These are phyloP conservation scores for Apocheima hispidaria DNA, from an alignment of 2,888 invertebrate species.

Conservation along the genomic window DNA sequence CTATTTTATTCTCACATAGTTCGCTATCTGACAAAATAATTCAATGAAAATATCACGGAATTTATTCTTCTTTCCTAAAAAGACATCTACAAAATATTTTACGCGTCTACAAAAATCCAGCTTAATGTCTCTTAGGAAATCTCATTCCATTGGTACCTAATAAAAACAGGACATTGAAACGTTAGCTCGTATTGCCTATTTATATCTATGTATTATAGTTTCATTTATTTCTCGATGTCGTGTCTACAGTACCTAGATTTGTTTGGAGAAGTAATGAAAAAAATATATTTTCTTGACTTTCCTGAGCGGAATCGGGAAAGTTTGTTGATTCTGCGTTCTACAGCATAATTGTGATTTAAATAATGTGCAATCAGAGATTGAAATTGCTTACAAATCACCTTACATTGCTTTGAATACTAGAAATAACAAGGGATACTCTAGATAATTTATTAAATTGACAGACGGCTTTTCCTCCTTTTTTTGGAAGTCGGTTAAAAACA, in stretches of 20 bases:
- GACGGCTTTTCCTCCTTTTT: no score
- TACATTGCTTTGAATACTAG: not conserved
- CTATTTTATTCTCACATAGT: no score
- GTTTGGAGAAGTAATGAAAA: slow-evolving; percentile 15
- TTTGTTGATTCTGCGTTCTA: not conserved
- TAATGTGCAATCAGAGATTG: not conserved
- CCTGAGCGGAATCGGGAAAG: not conserved
- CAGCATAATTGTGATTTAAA: not conserved
- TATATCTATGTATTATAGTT: no score
- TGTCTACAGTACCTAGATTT: slow-evolving; percentile 1
- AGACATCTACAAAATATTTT: no score
- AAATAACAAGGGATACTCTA: not conserved
- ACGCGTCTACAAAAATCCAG: not conserved
- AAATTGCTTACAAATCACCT: not conserved
- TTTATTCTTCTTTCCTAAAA: no score
- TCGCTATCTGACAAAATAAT: no score
- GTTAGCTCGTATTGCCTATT: not conserved
- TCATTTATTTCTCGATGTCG: slow-evolving; percentile 17
- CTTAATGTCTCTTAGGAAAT: slow-evolving; percentile 5
- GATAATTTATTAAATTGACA: no score
- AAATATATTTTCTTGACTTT: slow-evolving; percentile 8
- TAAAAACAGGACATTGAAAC: slow-evolving; percentile 8
- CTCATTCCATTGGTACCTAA: slow-evolving; percentile 5
- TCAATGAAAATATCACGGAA: no score
- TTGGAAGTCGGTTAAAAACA: no score